phyloP scores from a whole-genome alignment of 1,140 invertebrate genomes.

The Portunus trituberculatus region DNA sequence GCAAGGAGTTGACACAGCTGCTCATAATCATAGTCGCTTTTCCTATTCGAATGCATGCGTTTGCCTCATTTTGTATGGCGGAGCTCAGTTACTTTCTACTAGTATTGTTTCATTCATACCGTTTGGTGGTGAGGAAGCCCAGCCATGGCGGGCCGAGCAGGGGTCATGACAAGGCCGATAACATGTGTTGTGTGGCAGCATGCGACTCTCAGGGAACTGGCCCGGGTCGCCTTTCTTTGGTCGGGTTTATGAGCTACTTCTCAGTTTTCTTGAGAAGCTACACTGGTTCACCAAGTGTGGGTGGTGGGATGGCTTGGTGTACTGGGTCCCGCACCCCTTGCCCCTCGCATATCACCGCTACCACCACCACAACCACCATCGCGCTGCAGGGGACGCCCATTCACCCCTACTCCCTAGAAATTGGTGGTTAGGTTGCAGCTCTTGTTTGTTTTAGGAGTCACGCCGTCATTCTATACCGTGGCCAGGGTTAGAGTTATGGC shows the following conservation, averaged over 20 bases:
- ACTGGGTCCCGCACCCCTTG: neutral
- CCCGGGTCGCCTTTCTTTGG: neutral
- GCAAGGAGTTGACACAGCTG: no score
- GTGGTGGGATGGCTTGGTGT: neutral
- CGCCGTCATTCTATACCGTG: no score
- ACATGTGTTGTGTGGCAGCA: neutral
- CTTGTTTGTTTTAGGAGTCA: neutral
- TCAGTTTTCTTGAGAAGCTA: constrained; percentile 21
- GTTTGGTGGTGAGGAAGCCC: no score
- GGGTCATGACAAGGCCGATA: neutral
- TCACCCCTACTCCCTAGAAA: neutral
- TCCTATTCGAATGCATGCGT: no score
- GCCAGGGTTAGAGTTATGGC: no score
- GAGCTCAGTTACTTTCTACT: no score
- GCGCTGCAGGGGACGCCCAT: neutral
- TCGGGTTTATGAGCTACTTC: constrained; percentile 7
- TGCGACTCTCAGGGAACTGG: neutral
- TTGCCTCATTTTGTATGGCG: no score
- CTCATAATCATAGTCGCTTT: no score
- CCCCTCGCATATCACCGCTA: no score
- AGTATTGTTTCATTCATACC: no score
- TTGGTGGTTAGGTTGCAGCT: neutral
- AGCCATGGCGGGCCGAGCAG: no score
- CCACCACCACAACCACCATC: neutral
- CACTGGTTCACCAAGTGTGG: neutral